Evolutionary conservation across 2,113 vertebrate genomes (phyloP).

Genomic region (Nothocercus julius): DNA sequence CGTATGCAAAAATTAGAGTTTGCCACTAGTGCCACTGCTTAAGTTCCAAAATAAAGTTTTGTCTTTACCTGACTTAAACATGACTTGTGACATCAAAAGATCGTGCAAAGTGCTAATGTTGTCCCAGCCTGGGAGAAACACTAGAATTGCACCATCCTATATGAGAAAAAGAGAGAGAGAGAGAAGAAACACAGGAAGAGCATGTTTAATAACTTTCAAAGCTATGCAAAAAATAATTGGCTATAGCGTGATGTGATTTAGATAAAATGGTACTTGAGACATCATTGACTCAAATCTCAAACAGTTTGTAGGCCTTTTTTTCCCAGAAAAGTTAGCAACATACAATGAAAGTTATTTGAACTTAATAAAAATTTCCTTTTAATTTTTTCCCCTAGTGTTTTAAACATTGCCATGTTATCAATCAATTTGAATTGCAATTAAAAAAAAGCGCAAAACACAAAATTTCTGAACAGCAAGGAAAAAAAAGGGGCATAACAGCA

Average conservation of each 20-base stretch:
- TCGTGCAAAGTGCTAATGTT: conserved; percentile 95
- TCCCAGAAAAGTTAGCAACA: background rate
- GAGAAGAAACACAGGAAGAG: background rate
- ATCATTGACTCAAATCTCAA: background rate
- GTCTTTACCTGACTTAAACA: conserved; percentile 93
- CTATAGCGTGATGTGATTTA: accelerated
- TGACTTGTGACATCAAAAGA: conserved; percentile 90
- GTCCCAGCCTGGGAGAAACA: conserved; percentile 98
- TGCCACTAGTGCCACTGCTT: background rate
- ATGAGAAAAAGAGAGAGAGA: background rate
- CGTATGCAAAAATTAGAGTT: background rate
- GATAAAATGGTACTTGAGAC: background rate
- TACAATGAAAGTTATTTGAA: background rate
- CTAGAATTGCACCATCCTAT: conserved; percentile 95
- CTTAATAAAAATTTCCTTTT: accelerated
- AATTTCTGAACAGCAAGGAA: background rate
- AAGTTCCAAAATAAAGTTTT: background rate
- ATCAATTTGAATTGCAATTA: background rate
- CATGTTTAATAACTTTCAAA: background rate
- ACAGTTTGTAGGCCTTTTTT: accelerated
- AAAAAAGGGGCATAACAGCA: background rate
- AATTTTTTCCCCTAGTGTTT: background rate
- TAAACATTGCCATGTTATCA: background rate
- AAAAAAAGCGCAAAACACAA: background rate
- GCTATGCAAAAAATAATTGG: background rate